Conservation (phyloP, 1,140 invertebrate genomes). For the Leucophenga varia region DNA sequence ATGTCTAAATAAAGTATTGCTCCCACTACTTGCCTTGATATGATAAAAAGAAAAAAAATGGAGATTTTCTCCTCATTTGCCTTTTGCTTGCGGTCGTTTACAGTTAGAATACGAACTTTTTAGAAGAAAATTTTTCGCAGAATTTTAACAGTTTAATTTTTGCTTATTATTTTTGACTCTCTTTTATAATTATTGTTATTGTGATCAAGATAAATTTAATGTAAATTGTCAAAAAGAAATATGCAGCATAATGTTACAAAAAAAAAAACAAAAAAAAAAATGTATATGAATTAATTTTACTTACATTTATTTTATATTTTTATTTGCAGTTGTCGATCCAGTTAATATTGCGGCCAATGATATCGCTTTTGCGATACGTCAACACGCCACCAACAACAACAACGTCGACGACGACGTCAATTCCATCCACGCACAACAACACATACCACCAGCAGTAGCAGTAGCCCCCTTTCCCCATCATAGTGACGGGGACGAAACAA, state of each 20-base stretch:
- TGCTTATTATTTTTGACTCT: slow-evolving; percentile 1
- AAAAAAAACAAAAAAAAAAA: no score
- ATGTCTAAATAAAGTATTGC: no score
- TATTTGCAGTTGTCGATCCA: slow-evolving; percentile 31
- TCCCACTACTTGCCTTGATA: no score
- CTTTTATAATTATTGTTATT: no score
- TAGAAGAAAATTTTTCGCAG: no score
- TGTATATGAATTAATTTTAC: slow-evolving; percentile 10
- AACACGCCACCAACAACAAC: slow-evolving; percentile 10
- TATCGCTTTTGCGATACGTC: slow-evolving; percentile 37
- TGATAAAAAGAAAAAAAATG: slow-evolving; percentile 1
- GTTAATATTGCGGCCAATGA: no score
- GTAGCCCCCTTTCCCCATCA: slow-evolving; percentile 10
- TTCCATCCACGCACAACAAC: background rate
- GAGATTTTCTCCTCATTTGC: background rate
- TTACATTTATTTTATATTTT: slow-evolving; percentile 2
- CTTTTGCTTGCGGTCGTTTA: slow-evolving; percentile 10
- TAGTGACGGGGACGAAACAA: slow-evolving; percentile 28
- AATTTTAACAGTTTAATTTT: no score
- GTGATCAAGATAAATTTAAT: no score
- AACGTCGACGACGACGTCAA: slow-evolving; percentile 17
- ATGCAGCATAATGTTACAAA: no score
- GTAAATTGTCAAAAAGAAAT: no score
- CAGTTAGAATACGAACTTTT: no score
- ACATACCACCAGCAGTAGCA: slow-evolving; percentile 12